Conservation (phyloP, 1,140 invertebrate genomes). For the Ceratosolen fusciceps region DNA sequence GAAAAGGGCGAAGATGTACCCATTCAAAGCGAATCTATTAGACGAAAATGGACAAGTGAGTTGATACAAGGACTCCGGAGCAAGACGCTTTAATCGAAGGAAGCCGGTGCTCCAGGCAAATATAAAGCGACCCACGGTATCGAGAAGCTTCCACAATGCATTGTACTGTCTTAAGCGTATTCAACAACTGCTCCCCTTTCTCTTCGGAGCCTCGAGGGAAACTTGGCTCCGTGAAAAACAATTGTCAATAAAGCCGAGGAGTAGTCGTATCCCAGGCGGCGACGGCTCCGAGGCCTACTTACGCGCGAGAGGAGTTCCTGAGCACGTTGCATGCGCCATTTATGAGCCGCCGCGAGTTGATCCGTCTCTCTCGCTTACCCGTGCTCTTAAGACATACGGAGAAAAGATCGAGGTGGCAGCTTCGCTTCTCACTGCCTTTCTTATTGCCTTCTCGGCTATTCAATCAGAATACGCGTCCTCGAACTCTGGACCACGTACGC, state of each 20-base stretch:
- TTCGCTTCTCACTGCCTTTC: no score
- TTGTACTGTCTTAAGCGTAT: background rate
- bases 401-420: no score
- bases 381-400: no score
- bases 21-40: background rate
- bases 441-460: no score
- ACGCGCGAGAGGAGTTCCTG: background rate
- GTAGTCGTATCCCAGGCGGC: slow-evolving; percentile 3
- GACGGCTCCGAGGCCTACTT: slow-evolving; percentile 31
- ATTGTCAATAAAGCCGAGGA: slow-evolving; percentile 2
- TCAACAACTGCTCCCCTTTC: slow-evolving; percentile 24
- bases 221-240: slow-evolving; percentile 1
- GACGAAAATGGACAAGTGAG: background rate
- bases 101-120: background rate
- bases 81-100: background rate
- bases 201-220: background rate
- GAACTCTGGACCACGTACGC: no score
- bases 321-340: slow-evolving; percentile 22
- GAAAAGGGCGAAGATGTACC: background rate
- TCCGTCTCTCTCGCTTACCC: slow-evolving; percentile 20
- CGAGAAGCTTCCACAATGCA: background rate
- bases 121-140: background rate
- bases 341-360: slow-evolving; percentile 4
- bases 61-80: background rate
- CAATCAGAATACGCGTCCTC: no score